phyloP scores from a whole-genome alignment of 2,888 invertebrate genomes.

The Harpagoxenus sublaevis region DNA sequence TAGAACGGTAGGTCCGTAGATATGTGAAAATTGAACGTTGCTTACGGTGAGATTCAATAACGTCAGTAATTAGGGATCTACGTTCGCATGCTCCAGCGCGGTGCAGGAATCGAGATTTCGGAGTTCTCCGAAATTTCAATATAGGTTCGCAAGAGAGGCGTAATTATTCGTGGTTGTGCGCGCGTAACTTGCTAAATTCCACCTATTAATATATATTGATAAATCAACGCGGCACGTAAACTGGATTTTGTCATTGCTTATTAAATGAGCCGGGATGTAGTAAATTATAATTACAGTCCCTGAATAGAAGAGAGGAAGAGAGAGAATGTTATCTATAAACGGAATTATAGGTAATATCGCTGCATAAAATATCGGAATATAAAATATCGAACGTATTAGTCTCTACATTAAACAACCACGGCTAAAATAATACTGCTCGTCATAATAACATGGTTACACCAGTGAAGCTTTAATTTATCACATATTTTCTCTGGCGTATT shows the following conservation, averaged over 20 bases:
- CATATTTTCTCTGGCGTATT: conserved; percentile 13
- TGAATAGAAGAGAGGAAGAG: not conserved
- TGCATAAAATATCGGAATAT: conserved; percentile 27
- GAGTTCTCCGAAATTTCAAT: conserved; percentile 33
- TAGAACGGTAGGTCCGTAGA: not conserved
- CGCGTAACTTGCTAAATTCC: conserved; percentile 31
- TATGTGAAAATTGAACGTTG: not conserved
- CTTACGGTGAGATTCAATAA: conserved; percentile 13
- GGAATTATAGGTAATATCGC: not conserved
- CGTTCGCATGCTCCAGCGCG: not conserved
- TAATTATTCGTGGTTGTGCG: conserved; percentile 1
- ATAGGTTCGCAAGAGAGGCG: not conserved
- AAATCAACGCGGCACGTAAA: conserved; percentile 5
- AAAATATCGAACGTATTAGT: conserved; percentile 18
- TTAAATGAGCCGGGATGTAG: not conserved
- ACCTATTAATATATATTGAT: conserved; percentile 20
- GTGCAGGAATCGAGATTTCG: conserved; percentile 8
- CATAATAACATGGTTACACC: not conserved
- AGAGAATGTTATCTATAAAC: not conserved
- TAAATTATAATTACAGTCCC: not conserved
- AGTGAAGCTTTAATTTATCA: not conserved
- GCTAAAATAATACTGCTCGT: not conserved
- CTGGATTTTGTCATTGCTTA: conserved; percentile 16
- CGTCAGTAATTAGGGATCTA: conserved; percentile 32
- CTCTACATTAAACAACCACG: not conserved